Evolutionary conservation across 2,888 invertebrate species (phyloP).

Genomic region (Epinotia nisella): DNA sequence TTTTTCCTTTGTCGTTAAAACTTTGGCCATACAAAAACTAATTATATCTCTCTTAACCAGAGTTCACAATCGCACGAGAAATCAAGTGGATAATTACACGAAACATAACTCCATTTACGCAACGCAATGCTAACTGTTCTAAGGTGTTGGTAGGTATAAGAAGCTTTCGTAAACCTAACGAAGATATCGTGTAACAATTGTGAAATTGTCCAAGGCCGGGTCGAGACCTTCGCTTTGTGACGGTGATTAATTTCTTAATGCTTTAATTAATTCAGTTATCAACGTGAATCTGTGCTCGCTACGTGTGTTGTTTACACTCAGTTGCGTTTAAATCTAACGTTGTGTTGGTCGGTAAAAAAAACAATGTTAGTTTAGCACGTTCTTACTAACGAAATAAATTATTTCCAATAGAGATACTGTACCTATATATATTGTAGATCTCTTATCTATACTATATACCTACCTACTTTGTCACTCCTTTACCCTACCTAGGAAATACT

Average conservation of each 20-base stretch:
- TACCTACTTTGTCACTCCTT: too few relatives aligned
- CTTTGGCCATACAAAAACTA: background rate
- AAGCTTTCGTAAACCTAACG: slow-evolving; percentile 71
- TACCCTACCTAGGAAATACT: too few relatives aligned
- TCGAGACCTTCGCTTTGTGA: slow-evolving; percentile 58
- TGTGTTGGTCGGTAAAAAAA: background rate
- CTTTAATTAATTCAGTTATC: slow-evolving; percentile 53
- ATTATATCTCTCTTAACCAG: slow-evolving; percentile 2
- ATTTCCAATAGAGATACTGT: too few relatives aligned
- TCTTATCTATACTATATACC: too few relatives aligned
- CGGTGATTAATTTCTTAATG: slow-evolving; percentile 60
- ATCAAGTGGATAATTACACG: slow-evolving; percentile 45
- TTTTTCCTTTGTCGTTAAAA: slow-evolving; percentile 18
- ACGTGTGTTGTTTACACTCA: slow-evolving; percentile 1
- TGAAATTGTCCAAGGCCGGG: slow-evolving; percentile 70
- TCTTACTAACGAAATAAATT: background rate
- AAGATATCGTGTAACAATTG: slow-evolving; percentile 75
- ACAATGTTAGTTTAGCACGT: too few relatives aligned
- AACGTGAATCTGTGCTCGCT: slow-evolving; percentile 16
- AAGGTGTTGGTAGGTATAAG: slow-evolving; percentile 56
- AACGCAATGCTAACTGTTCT: slow-evolving; percentile 49
- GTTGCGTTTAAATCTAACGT: slow-evolving; percentile 7
- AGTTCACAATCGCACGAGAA: slow-evolving; percentile 13
- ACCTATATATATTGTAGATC: too few relatives aligned
- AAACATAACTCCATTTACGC: slow-evolving; percentile 58